phyloP scores from a whole-genome alignment of 2,888 invertebrate species.

The Agrotis puta region DNA sequence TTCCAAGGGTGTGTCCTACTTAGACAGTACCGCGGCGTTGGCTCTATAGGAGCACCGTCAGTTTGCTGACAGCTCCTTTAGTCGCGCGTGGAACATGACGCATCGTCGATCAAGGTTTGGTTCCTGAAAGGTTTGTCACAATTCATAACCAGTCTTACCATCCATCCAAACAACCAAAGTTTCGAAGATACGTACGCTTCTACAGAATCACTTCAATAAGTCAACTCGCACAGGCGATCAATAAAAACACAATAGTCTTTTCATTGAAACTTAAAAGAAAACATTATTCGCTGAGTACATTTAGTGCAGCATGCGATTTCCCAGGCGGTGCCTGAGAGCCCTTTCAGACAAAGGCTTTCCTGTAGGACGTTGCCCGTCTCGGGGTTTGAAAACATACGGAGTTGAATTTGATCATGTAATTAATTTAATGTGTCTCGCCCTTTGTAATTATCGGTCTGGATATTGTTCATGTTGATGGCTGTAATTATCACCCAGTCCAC shows the following conservation, averaged over 20 bases:
- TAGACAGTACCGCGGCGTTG: no score
- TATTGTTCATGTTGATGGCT: not conserved
- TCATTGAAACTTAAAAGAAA: conserved; percentile 34
- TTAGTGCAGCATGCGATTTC: conserved; percentile 41
- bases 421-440: conserved; percentile 33
- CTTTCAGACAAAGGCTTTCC: conserved; percentile 44
- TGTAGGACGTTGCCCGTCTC: conserved; percentile 62
- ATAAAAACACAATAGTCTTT: conserved; percentile 9
- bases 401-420: conserved; percentile 31
- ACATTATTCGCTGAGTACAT: conserved; percentile 24
- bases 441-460: not conserved
- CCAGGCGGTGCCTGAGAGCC: conserved; percentile 41
- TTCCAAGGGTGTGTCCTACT: no score
- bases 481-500: no score
- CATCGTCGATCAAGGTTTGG: no score
- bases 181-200: no score
- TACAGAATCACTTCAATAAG: no score
- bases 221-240: not conserved
- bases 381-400: conserved; percentile 48
- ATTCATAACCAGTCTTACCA: no score
- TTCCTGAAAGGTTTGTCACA: no score
- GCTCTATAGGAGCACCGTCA: no score
- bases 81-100: no score
- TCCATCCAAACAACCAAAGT: no score
- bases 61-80: no score